A percentile compares a stretch with the other conserved stretches of the same genome.
These are phyloP conservation scores for Nymphalis urticae DNA, from an alignment of 2,888 invertebrate genomes.

Conservation along the genomic window DNA sequence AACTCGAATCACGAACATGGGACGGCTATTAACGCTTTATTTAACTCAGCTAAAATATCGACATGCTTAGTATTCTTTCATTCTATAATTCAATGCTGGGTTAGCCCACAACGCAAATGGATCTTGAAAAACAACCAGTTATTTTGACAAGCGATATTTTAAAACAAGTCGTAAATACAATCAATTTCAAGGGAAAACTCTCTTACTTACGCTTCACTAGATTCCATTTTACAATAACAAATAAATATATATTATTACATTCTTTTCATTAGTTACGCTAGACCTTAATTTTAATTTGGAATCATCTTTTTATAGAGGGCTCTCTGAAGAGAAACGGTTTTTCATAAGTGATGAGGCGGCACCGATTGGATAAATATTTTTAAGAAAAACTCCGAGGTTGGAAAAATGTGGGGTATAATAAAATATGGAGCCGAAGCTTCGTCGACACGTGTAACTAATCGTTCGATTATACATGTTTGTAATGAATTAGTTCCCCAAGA, in stretches of 20 bases:
- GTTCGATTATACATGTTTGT: constrained; percentile 61
- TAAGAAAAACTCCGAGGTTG: constrained; percentile 65
- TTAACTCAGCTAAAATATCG: constrained; percentile 66
- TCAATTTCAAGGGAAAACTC: constrained; percentile 44
- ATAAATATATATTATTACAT: constrained; percentile 54
- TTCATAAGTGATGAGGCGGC: constrained; percentile 80
- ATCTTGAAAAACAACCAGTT: constrained; percentile 78
- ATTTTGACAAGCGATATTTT: constrained; percentile 68
- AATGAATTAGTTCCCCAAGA: constrained; percentile 42
- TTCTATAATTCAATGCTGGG: constrained; percentile 68
- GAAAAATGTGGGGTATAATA: constrained; percentile 68
- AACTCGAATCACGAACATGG: constrained; percentile 45
- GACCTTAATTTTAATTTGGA: constrained; percentile 81
- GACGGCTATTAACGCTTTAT: constrained; percentile 66
- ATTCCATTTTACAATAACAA: constrained; percentile 47
- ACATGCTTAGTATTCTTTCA: constrained; percentile 70
- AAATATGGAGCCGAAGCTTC: constrained; percentile 63
- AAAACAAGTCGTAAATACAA: constrained; percentile 58
- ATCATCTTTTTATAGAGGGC: constrained; percentile 79
- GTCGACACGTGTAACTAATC: constrained; percentile 77
- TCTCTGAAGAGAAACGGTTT: constrained; percentile 75
- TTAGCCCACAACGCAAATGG: constrained; percentile 69
- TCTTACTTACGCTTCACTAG: constrained; percentile 42
- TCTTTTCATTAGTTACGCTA: constrained; percentile 67
- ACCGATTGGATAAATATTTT: constrained; percentile 79